Evolutionary conservation across 2,113 vertebrate genomes (phyloP).

Genomic region (Albula glossodonta): DNA sequence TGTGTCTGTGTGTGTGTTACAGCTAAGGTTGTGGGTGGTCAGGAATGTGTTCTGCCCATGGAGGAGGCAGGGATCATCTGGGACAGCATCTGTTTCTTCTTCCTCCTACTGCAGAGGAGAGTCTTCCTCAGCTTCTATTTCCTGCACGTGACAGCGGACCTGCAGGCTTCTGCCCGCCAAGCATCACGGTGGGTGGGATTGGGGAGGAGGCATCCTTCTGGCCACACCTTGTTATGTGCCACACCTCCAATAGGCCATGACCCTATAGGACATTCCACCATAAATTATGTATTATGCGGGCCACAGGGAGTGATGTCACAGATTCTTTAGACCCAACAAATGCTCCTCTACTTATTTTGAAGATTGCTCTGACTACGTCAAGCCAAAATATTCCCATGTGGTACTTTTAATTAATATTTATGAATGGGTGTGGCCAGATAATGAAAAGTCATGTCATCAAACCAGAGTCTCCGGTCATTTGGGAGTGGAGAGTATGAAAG

Average conservation of each 20-base stretch:
- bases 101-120: conserved; percentile 88
- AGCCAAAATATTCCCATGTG: not conserved
- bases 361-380: not conserved
- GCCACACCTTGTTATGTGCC: not conserved
- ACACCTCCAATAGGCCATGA: too few relatives aligned
- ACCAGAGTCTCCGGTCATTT: not conserved
- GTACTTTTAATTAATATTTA: not conserved
- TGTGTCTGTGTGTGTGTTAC: conserved; percentile 21
- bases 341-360: too few relatives aligned
- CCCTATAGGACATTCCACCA: too few relatives aligned
- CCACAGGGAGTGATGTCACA: not conserved
- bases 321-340: not conserved
- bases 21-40: conserved; percentile 75
- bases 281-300: not conserved
- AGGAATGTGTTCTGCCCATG: conserved; percentile 82
- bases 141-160: conserved; percentile 77
- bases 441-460: not conserved
- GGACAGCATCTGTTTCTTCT: conserved; percentile 94
- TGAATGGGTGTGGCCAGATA: not conserved
- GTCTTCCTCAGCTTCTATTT: conserved; percentile 93
- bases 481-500: not conserved
- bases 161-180: conserved; percentile 82
- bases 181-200: conserved; percentile 79
- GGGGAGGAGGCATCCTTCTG: not conserved
- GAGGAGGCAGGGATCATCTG: conserved; percentile 92